Conservation (phyloP, 2,113 vertebrate species). For the Heteronetta atricapilla region DNA sequence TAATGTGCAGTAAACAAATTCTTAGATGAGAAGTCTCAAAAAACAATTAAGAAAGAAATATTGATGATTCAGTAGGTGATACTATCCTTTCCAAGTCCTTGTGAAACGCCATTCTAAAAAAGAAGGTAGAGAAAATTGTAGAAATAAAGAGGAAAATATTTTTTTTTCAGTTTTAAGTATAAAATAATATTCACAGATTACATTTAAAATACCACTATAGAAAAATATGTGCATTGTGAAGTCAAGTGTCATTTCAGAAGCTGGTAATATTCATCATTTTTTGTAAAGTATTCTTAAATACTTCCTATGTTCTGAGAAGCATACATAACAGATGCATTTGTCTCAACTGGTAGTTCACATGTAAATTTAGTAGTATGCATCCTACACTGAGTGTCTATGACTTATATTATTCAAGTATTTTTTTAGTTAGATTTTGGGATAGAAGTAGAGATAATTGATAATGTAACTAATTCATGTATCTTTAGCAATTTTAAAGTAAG, state of each 20-base stretch:
- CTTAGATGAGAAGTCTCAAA: background rate
- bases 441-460: background rate
- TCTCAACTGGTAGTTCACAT: background rate
- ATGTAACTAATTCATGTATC: background rate
- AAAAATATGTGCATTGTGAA: background rate
- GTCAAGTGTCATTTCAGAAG: background rate
- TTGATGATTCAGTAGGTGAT: background rate
- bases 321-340: background rate
- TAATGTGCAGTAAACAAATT: background rate
- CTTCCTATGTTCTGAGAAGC: background rate
- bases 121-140: background rate
- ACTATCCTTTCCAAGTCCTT: background rate
- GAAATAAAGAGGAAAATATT: background rate
- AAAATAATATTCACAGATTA: background rate
- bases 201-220: background rate
- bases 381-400: background rate
- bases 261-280: fast-evolving
- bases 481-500: background rate
- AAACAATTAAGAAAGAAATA: background rate
- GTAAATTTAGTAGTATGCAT: background rate
- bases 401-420: background rate
- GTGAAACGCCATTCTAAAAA: background rate
- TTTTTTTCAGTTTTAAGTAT: too few species aligned
- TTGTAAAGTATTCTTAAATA: background rate
- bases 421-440: background rate